Conservation (phyloP, 2,888 invertebrate species). For the Philereme vetulata region DNA sequence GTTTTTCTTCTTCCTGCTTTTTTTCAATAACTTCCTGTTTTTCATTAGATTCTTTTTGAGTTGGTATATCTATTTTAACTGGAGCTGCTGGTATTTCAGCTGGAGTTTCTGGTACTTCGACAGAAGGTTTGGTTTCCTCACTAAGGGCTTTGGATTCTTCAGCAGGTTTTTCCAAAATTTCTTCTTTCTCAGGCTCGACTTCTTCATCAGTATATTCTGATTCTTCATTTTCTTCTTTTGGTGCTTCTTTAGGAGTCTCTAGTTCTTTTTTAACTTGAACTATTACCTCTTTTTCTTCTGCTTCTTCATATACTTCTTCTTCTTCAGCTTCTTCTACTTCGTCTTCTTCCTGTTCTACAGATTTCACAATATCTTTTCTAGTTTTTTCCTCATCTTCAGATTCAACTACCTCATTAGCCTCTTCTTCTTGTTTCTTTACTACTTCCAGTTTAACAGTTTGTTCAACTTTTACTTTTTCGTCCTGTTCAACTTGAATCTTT, state of each 20-base stretch:
- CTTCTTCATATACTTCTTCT: conserved; percentile 40
- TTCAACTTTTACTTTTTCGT: conserved; percentile 24
- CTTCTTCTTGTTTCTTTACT: conserved; percentile 16
- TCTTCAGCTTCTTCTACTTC: conserved; percentile 41
- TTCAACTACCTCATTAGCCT: conserved; percentile 14
- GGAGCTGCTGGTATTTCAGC: conserved; percentile 23
- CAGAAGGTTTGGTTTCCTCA: conserved; percentile 29
- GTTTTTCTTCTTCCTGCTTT: conserved; percentile 39
- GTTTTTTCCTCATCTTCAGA: conserved; percentile 17
- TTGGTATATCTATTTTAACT: conserved; percentile 35
- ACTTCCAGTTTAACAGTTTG: conserved; percentile 20
- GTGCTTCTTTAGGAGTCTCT: conserved; percentile 31
- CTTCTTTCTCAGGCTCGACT: conserved; percentile 15
- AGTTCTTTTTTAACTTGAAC: conserved; percentile 6
- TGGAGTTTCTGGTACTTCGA: conserved; percentile 32
- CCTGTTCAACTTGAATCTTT: conserved; percentile 29
- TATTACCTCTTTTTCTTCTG: conserved; percentile 36
- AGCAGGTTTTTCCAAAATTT: conserved; percentile 25
- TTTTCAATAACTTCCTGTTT: conserved; percentile 39
- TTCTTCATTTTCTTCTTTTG: conserved; percentile 36
- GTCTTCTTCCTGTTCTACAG: conserved; percentile 42
- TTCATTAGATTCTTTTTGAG: conserved; percentile 31
- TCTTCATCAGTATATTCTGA: conserved; percentile 28
- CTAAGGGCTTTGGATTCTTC: conserved; percentile 32
- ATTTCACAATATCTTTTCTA: conserved; percentile 20